Evolutionary conservation across 2,113 vertebrate genomes (phyloP), one percentile per base, ranked within the genome.

Genomic region (Corydoras sp.): DNA sequence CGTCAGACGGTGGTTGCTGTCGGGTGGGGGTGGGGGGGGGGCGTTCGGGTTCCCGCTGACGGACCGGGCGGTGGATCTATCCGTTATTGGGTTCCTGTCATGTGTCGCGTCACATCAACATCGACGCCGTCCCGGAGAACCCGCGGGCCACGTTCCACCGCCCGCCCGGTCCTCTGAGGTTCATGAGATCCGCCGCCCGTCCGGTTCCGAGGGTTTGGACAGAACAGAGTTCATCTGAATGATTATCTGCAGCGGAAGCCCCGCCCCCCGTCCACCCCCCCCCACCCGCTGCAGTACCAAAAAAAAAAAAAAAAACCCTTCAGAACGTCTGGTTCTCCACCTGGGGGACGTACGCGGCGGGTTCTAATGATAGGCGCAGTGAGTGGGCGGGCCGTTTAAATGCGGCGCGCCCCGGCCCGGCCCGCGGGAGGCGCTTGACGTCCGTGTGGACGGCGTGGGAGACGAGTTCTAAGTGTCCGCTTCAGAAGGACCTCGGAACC

Each of bases 401-500:
- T 88, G 74, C 48, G 6, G 78, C 81, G 62, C n/a, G n/a, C n/a
- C n/a, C n/a, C n/a, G n/a, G n/a, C n/a, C n/a, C 69, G 81, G 86
- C 80, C 86, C 90, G 84, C 92, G 91, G 90, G 88, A 93, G 89
- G 89, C 86, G 88, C 90, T 82, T 86, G 88, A 85, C 82, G 86
- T 85, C 81, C 79, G 84, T 81, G 75, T 83, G 89, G 87, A 93
- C 91, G 90, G 88, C 91, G 92, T 94, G 92, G 90, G 92, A 93
- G 93, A 87, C 83, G 83, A 6, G 32, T 3, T 35, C 32, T n/a
- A 72, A 71, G 81, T 84, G 81, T 86, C 80, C 76, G 78, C 77
- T 74, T 79, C 82, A 58, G 69, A 70, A 77, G 73, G 75, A 82
- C 61, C 72, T 75, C 74, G 74, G 63, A 63, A 53, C 61, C 30